A percentile compares a stretch with the other conserved stretches of the same genome.
phyloP scores from a whole-genome alignment of 2,888 invertebrate species.

The Drosophila flavopinicola region DNA sequence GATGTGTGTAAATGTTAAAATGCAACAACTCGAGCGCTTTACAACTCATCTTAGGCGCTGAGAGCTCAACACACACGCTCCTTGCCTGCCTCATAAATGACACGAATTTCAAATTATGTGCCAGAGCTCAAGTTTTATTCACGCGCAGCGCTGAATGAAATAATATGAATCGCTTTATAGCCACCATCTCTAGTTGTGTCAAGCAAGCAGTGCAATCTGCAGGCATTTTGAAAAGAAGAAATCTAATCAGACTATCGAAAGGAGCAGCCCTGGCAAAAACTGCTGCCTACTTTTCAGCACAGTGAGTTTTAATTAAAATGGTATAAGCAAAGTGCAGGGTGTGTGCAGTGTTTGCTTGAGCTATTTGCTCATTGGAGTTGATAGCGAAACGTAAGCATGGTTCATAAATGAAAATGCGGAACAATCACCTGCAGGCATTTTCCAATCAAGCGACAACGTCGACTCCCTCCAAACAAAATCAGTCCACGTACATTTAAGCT shows the following conservation, averaged over 20 bases:
- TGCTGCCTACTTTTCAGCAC: conserved; percentile 10
- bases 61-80: conserved; percentile 31
- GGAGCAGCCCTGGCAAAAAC: neutral
- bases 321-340: conserved; percentile 11
- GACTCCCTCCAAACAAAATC: conserved; percentile 42
- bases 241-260: conserved; percentile 57
- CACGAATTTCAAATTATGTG: conserved; percentile 76
- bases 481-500: conserved; percentile 43
- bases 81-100: conserved; percentile 61
- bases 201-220: conserved; percentile 17
- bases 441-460: conserved; percentile 66
- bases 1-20: conserved; percentile 38
- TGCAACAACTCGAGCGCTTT: conserved; percentile 50
- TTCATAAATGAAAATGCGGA: conserved; percentile 67
- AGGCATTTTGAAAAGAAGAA: conserved; percentile 14
- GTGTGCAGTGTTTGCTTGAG: conserved; percentile 8
- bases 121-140: conserved; percentile 47
- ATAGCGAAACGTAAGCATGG: conserved; percentile 31
- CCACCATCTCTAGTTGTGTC: conserved; percentile 7
- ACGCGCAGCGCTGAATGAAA: conserved; percentile 34
- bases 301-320: conserved; percentile 35
- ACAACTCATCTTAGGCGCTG: conserved; percentile 51
- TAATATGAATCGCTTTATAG: conserved; percentile 49
- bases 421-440: conserved; percentile 76
- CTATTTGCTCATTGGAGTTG: conserved; percentile 45